Evolutionary conservation across 2,888 invertebrate genomes (phyloP), one percentile per base, ranked within the genome.

Genomic region (Beris morrisii): DNA sequence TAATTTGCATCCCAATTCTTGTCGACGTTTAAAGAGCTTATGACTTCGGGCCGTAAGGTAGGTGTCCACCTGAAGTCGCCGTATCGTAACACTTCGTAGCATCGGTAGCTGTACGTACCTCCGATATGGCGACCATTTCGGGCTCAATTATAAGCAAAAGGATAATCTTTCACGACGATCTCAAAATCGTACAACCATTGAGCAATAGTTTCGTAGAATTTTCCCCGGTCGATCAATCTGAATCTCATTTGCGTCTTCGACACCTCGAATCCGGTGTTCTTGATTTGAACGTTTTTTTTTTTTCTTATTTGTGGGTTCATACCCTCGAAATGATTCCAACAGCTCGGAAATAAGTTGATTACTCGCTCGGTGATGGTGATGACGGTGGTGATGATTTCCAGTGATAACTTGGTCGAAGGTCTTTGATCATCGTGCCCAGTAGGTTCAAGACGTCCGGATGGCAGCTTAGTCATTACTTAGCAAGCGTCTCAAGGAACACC

Each of bases 81-180:
- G 22, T 22, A 22, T 22, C 22, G 22, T 22, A 22, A 22, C 22
- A 22, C 22, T 22, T 22, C 22, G 22, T 22, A 22, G 22, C 22
- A 22, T 22, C 22, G 22, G 22, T 22, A 22, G 22, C 22, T 22
- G 22, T 22, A 22, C 22, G 22, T 22, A 22, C 3, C 22, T 2
- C 3, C 22, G 22, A 22, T 22, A 22, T 22, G 22, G 22, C 22
- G 22, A 38, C 7, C 38, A 38, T 38, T 59, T 46, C 9, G 58
- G 22, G 48, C 45, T 59, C 45, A 59, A 59, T 59, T 59, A 59
- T 59, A 59, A 48, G 45, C 58, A 46, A 32, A 31, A 31, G 58
- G 48, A 45, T 59, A 48, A 59, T 59, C 58, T 45, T 45, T 59
- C 58, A 59, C 58, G 58, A 59, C 58, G 28, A 59, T 59, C 58